phyloP scores from a whole-genome alignment of 2,888 invertebrate species.

The Diarsia mendica region DNA sequence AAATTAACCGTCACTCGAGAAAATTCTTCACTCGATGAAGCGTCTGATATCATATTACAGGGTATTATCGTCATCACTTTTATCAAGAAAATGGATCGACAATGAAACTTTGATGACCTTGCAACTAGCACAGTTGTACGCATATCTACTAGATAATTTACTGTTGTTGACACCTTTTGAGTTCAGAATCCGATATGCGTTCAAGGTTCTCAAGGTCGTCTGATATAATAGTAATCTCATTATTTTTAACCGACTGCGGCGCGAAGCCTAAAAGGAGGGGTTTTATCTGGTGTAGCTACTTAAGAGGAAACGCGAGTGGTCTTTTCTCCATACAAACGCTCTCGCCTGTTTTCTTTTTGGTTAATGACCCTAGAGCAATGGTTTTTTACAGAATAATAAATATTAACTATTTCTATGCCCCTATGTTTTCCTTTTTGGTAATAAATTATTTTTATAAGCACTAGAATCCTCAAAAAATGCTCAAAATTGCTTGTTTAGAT shows the following conservation, averaged over 20 bases:
- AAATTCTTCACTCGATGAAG: background rate
- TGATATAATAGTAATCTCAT: background rate
- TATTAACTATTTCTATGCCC: no score
- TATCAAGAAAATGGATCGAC: background rate
- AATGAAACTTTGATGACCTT: background rate
- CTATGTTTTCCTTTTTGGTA: no score
- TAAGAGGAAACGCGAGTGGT: no score
- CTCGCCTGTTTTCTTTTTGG: no score
- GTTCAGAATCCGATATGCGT: slow-evolving; percentile 1
- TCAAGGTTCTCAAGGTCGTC: slow-evolving; percentile 4
- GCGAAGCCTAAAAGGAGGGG: no score
- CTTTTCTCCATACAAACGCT: no score
- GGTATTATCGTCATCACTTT: background rate
- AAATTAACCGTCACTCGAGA: background rate
- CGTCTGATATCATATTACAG: background rate
- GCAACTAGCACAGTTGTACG: background rate
- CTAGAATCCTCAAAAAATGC: no score
- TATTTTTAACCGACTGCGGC: background rate
- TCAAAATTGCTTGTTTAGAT: no score
- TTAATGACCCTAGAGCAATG: no score
- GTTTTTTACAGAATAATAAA: no score
- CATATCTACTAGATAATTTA: background rate
- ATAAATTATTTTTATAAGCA: no score
- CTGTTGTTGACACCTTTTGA: background rate
- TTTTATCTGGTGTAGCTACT: no score